Evolutionary conservation across 1,140 invertebrate genomes (phyloP).

Genomic region (Doryteuthis pealeii): DNA sequence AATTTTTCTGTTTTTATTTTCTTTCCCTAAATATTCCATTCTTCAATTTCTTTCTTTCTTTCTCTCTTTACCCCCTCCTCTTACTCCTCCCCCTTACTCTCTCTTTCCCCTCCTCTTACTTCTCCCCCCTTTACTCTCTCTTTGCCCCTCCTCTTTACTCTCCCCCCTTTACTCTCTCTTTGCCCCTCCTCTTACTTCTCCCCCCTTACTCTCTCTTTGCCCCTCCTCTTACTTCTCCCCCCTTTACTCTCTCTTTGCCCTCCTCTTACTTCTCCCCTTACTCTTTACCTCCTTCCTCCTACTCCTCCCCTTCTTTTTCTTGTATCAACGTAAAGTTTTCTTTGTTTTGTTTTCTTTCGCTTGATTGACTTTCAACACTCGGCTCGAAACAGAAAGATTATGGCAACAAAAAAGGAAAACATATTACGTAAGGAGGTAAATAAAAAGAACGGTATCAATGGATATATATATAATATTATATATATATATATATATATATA

Average conservation of each 20-base stretch:
- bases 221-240: background rate
- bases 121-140: background rate
- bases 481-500: too few species aligned
- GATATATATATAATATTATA: too few species aligned
- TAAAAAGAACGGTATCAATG: too few species aligned
- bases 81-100: background rate
- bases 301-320: background rate
- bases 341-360: too few species aligned
- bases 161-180: background rate
- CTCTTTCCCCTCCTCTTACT: background rate
- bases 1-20: too few species aligned
- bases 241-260: background rate
- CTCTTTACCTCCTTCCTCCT: background rate
- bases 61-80: background rate
- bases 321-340: too few species aligned
- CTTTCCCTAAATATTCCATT: too few species aligned
- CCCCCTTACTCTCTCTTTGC: background rate
- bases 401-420: too few species aligned
- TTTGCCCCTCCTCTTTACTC: background rate
- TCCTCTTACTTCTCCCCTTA: background rate
- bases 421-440: too few species aligned
- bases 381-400: too few species aligned
- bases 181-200: background rate
- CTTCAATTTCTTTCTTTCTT: background rate
- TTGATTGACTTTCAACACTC: too few species aligned